phyloP scores from a whole-genome alignment of 2,888 invertebrate species.

The Eristalis intricaria region DNA sequence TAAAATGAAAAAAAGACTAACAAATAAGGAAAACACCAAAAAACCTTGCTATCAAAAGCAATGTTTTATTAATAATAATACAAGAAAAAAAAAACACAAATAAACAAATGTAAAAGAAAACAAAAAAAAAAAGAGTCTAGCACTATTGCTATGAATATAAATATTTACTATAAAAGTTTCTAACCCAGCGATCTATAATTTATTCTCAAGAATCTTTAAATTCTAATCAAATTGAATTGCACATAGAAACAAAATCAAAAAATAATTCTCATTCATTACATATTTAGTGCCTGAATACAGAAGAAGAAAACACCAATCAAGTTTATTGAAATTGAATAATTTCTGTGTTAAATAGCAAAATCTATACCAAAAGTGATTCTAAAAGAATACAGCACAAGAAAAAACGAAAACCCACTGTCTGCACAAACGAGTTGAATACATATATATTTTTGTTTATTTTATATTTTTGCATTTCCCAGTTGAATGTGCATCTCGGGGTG shows the following conservation, averaged over 20 bases:
- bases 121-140: background rate
- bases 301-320: background rate
- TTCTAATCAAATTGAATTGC: constrained; percentile 17
- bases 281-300: constrained; percentile 65
- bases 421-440: constrained; percentile 19
- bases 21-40: constrained; percentile 46
- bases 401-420: background rate
- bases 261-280: constrained; percentile 28
- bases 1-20: constrained; percentile 36
- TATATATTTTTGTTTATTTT: constrained; percentile 10
- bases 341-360: constrained; percentile 27
- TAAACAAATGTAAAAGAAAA: constrained; percentile 14
- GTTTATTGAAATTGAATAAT: constrained; percentile 4
- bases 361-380: constrained; percentile 7
- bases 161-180: constrained; percentile 32
- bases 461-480: background rate
- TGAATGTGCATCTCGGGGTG: constrained; percentile 36
- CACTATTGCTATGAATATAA: constrained; percentile 36
- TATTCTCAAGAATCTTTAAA: constrained; percentile 36
- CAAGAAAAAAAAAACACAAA: background rate
- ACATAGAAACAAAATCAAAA: constrained; percentile 1
- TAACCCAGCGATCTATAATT: constrained; percentile 63
- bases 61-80: constrained; percentile 25
- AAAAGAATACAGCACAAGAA: background rate
- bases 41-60: constrained; percentile 30